Conservation (phyloP, 2,797 vertebrate species). For the Acrossocheilus fasciatus region DNA sequence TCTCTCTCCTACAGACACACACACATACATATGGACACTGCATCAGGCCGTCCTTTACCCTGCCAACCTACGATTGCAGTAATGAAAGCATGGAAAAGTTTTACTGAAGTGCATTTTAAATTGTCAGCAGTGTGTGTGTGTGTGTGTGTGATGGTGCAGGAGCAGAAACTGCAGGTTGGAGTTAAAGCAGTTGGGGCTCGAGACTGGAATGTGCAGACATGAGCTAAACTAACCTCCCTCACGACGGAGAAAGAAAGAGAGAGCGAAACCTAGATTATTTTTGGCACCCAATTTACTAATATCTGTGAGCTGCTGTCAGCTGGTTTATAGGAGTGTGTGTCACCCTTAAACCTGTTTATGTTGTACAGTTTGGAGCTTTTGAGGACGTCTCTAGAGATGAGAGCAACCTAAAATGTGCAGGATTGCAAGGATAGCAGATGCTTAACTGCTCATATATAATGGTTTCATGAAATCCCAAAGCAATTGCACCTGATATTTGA, state of each 20-base stretch:
- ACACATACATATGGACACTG: conserved; percentile 48
- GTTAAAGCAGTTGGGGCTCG: conserved; percentile 65
- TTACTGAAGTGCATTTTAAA: conserved; percentile 53
- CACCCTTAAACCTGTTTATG: neutral
- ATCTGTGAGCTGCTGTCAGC: conserved; percentile 7
- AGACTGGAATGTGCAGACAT: conserved; percentile 73
- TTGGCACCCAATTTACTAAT: conserved; percentile 28
- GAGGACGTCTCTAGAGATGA: neutral
- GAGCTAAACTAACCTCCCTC: conserved; percentile 31
- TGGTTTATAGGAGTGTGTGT: conserved; percentile 1
- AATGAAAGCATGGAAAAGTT: conserved; percentile 60
- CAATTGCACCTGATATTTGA: neutral
- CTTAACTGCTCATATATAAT: neutral
- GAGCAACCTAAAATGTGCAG: neutral
- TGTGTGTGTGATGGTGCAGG: conserved; percentile 7
- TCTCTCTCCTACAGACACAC: conserved; percentile 15
- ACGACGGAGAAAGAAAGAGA: neutral
- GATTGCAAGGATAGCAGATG: neutral
- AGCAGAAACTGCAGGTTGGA: conserved; percentile 52
- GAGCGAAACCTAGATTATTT: neutral
- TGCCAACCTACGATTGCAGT: neutral
- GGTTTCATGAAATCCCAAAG: neutral
- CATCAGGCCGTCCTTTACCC: neutral
- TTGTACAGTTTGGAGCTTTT: neutral
- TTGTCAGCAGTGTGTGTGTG: conserved; percentile 47